Evolutionary conservation across 2,888 invertebrate genomes (phyloP).

Genomic region (Sinelater perroti): DNA sequence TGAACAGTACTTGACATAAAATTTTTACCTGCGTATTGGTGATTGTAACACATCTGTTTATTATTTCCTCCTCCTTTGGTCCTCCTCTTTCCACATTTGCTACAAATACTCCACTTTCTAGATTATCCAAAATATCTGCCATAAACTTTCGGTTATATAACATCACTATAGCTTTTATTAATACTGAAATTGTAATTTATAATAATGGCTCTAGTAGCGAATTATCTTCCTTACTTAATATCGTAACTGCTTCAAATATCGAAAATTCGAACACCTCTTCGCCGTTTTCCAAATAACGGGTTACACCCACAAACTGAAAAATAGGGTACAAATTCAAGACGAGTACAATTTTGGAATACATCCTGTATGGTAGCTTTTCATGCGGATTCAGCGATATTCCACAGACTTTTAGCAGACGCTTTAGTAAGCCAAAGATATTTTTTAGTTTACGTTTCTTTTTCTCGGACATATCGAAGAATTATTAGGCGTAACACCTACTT

Average conservation of each 20-base stretch:
- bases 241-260: conserved; percentile 25
- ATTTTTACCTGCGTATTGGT: conserved; percentile 34
- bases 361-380: conserved; percentile 20
- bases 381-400: conserved; percentile 30
- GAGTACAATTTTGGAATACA: conserved; percentile 27
- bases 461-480: not conserved
- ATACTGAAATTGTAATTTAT: conserved; percentile 29
- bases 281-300: conserved; percentile 27
- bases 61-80: conserved; percentile 20
- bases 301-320: conserved; percentile 29
- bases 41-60: conserved; percentile 22
- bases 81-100: conserved; percentile 28
- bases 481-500: too few species aligned
- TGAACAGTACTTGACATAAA: too few species aligned
- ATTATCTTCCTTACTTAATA: conserved; percentile 36
- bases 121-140: conserved; percentile 16
- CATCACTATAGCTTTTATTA: conserved; percentile 33
- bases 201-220: too few species aligned
- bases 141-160: conserved; percentile 29
- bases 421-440: conserved; percentile 25
- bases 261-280: conserved; percentile 29
- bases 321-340: conserved; percentile 30
- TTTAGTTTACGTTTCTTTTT: not conserved
- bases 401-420: conserved; percentile 25
- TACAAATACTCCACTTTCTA: conserved; percentile 34